These are phyloP conservation scores for Drosophila sechellia DNA, from an alignment of 1,140 invertebrate species.

Conservation along the genomic window DNA sequence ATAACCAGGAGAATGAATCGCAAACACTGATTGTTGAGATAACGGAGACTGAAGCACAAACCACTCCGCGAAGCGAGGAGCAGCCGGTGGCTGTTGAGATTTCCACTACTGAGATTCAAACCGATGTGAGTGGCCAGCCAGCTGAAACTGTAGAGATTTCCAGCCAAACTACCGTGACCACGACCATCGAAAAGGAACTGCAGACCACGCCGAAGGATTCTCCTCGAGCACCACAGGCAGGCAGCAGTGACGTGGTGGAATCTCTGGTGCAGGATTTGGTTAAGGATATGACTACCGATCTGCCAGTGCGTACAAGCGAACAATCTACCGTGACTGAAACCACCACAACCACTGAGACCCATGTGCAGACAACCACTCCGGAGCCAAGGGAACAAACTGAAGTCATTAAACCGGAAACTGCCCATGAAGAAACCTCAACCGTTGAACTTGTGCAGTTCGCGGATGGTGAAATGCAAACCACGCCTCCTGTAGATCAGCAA, in stretches of 20 bases:
- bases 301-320: constrained; percentile 75
- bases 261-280: constrained; percentile 82
- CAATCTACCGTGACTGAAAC: constrained; percentile 62
- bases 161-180: constrained; percentile 86
- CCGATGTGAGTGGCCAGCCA: constrained; percentile 66
- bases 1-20: constrained; percentile 73
- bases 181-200: constrained; percentile 85
- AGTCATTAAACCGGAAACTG: constrained; percentile 34
- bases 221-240: constrained; percentile 53
- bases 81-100: constrained; percentile 23
- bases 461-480: constrained; percentile 85
- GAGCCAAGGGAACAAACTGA: constrained; percentile 53
- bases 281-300: constrained; percentile 74
- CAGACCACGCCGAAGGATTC: constrained; percentile 86
- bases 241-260: constrained; percentile 60
- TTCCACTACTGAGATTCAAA: constrained; percentile 72
- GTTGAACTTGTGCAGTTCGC: constrained; percentile 63
- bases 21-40: constrained; percentile 75
- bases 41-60: constrained; percentile 78
- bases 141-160: constrained; percentile 85
- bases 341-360: constrained; percentile 81
- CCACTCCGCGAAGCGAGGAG: constrained; percentile 57
- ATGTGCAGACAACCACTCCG: constrained; percentile 84
- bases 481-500: constrained; percentile 71
- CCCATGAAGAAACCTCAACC: constrained; percentile 44